Base-by-base conservation (phyloP, 2,797 vertebrate species). In the Gymnoscopelus microlampas region DNA sequence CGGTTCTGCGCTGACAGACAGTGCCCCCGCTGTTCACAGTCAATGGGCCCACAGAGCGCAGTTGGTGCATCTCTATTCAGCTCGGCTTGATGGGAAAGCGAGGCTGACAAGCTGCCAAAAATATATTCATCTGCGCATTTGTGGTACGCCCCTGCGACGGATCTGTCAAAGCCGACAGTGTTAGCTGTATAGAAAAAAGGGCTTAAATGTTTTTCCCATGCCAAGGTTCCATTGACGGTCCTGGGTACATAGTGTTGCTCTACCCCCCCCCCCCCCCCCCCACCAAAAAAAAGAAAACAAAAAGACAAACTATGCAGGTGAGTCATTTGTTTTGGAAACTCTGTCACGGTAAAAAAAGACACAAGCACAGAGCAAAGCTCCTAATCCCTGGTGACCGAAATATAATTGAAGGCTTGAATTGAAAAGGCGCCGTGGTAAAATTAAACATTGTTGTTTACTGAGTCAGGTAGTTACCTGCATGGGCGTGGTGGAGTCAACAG, bases 251-350 rank as follows among this genome's bases (percentile, higher is more conserved):
- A 24, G 66, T 53, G 15, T 23, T 13, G 23, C 56, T 69, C 73
- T 63, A 59, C 15, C 15, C 9, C 39, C 2, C 8, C 8, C 9
- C 39, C 8, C 39, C 39, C 9, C 39, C 39, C 39, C 39, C 6
- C 1, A 1, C 9, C 0, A 39, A 8, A 49, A 9, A 39, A 4
- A n/a, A 58, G 9, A 23, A 19, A 23, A 55, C 15, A 11, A 10
- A 26, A 10, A 26, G 10, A 23, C 15, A 8, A 15, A 24, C 9
- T 23, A 23, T 29, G 23, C 81, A 87, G 87, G 88, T 94, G 92
- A 93, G 80, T 92, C 90, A 91, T 84, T 80, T 92, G 87, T 88
- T 93, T 87, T 90, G 82, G 71, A 88, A 88, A 89, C 72, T 75
- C 5, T 1, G 65, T 70, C 73, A 35, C 51, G 39, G 39, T 44